These are phyloP conservation scores for Lordiphosa clarofinis DNA, from an alignment of 1,140 invertebrate species.

Conservation along the genomic window DNA sequence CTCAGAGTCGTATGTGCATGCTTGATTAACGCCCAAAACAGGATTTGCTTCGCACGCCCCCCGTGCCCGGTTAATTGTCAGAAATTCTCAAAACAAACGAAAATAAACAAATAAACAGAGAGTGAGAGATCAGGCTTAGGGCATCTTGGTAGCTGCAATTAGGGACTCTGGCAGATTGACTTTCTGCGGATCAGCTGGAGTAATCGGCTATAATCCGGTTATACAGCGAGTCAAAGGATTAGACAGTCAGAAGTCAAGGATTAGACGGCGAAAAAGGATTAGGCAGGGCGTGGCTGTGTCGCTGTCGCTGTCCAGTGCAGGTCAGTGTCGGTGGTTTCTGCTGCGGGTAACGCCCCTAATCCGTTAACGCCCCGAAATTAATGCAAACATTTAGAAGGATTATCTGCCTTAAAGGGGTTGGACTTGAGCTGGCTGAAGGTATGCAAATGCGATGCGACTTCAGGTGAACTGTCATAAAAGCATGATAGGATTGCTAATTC, in stretches of 20 bases:
- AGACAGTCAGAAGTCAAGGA: constrained; percentile 66
- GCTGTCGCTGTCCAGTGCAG: constrained; percentile 19
- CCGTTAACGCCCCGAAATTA: constrained; percentile 74
- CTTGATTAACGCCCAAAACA: constrained; percentile 7
- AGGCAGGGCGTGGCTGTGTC: constrained; percentile 22
- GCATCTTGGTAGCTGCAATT: constrained; percentile 40
- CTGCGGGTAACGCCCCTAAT: constrained; percentile 72
- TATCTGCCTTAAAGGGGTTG: constrained; percentile 63
- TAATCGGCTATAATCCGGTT: constrained; percentile 69
- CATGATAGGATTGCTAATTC: constrained; percentile 77
- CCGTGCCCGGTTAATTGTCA: constrained; percentile 58
- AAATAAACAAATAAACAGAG: constrained; percentile 74
- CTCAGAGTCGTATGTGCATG: no score
- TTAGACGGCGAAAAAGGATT: constrained; percentile 27
- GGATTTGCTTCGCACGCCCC: constrained; percentile 60
- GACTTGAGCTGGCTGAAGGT: no score
- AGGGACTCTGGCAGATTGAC: constrained; percentile 57
- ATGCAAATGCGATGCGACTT: constrained; percentile 5
- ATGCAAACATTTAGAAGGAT: constrained; percentile 79
- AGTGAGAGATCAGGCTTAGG: constrained; percentile 2
- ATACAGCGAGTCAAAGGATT: constrained; percentile 42
- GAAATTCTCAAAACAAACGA: constrained; percentile 77
- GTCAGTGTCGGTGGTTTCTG: constrained; percentile 54
- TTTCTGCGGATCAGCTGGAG: constrained; percentile 72
- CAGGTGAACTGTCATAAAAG: constrained; percentile 51